phyloP scores from a whole-genome alignment of 2,113 vertebrate genomes.

The Vireo altiloquus region DNA sequence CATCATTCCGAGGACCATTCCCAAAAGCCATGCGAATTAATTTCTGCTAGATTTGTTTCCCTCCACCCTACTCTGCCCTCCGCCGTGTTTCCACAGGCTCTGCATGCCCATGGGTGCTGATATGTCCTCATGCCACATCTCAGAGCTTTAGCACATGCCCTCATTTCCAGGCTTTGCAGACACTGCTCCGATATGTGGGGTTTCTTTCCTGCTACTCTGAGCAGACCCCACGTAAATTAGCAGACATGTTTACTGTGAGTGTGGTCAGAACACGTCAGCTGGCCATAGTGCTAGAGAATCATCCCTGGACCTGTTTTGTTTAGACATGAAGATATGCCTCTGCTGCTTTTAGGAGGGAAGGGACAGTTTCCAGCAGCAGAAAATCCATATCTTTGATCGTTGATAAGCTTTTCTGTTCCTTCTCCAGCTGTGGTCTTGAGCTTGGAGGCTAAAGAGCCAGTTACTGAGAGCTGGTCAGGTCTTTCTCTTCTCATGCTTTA shows the following conservation, averaged over 20 bases:
- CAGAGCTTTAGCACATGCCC: not conserved
- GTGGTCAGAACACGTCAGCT: not conserved
- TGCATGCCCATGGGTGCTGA: not conserved
- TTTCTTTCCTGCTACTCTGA: not conserved
- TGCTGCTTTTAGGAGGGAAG: not conserved
- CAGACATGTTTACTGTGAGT: not conserved
- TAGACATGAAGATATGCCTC: not conserved
- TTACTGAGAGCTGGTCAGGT: not conserved
- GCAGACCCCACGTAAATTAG: not conserved
- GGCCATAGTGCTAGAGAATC: not conserved
- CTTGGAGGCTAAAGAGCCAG: not conserved
- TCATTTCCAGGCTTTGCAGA: not conserved
- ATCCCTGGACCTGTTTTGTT: not conserved
- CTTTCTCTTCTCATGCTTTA: not conserved
- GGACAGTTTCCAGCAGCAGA: not conserved
- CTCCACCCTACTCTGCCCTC: not conserved
- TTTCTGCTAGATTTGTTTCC: not conserved
- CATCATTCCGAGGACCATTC: fast-evolving
- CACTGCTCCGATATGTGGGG: not conserved
- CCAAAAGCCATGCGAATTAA: fast-evolving
- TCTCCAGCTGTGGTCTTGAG: not conserved
- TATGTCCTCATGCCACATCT: not conserved
- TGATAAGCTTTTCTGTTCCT: not conserved
- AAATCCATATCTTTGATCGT: not conserved
- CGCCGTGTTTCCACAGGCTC: not conserved